Base-by-base conservation (phyloP, 2,888 invertebrate species). In the Ctena decussata region DNA sequence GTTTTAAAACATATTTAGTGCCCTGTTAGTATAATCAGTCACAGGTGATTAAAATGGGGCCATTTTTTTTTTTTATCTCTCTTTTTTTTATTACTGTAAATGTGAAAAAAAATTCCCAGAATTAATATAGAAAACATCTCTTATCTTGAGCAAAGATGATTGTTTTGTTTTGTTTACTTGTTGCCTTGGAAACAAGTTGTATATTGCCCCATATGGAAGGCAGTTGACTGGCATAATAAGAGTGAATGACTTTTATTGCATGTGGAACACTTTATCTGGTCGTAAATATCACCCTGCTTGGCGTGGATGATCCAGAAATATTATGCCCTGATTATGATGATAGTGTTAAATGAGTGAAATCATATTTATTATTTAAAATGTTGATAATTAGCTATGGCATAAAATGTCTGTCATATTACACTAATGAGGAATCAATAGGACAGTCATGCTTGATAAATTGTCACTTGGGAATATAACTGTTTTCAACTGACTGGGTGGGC, bases 151-250 rank as follows among this genome's bases (percentile, higher is more conserved):
- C n/a, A n/a, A n/a, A n/a, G n/a, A n/a, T n/a, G 11, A 35, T 65
- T 65, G 65, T 65, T 65, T 65, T 65, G 18, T 32, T 65, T 65
- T 65, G 65, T 65, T 65, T 65, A 35, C 35, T n/a, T 65, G 35
- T 65, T 18, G 21, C 65, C 35, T 18, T 65, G 65, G 65, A 18
- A 65, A 65, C 65, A 35, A 35, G 12, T 65, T 30, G 35, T 35
- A 65, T 35, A 32, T 35, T 21, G 35, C 65, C 24, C 65, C 21
- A 65, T 65, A 65, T 65, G 65, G 35, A 65, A 32, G 32, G 35
- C 30, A 35, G 65, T 18, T 35, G 35, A 11, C 65, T 60, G 30
- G 24, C 27, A 30, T 65, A 65, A 65, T 65, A 30, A 65, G 65
- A 27, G 18, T 35, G 35, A 35, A 30, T 30, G 65, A 65, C 65